Evolutionary conservation across 2,888 invertebrate species (phyloP), one percentile per base, ranked within the genome.

Genomic region (Reticulitermes lucifugus): DNA sequence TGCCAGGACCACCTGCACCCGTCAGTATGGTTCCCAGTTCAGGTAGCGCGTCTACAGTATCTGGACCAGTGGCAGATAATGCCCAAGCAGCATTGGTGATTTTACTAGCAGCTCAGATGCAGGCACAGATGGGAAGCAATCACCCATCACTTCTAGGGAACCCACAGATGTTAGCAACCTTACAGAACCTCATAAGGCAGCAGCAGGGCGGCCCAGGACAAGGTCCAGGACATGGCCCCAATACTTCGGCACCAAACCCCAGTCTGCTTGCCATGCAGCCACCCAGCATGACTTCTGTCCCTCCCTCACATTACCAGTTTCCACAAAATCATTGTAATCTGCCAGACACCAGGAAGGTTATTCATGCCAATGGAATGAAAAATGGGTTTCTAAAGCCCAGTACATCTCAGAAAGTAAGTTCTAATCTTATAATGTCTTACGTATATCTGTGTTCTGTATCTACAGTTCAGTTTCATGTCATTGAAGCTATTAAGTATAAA

Each of bases 31-130:
- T 35, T 21, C 41, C 41, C 22, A n/a, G 22, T 18, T 35, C 84
- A 14, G 29, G 22, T n/a, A n/a, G 77, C 14, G 59, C 84, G 46
- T 79, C 86, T 21, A 18, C 84, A 14, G 25, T 25, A 5, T 75
- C 87, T 41, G 79, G 51, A 14, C 81, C 81, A 35, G 25, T 14
- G 5, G 85, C 89, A 77, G 89, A 89, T 82, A 89, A 89, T 86
- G 89, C 89, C 46, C 90, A 90, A 87, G 90, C 89, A 22, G 90
- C 90, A 22, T 86, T 90, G 35, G 89, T 90, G 65, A 88, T 90
- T 59, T 88, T 90, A 7, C 87, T 90, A 35, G 89, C 90, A 9
- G 89, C 89, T 75, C 90, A 90, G 86, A 88, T 90, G 88, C 90
- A 90, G 86, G 87, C 87, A 51, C 88, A 89, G 80, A 87, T 87